phyloP scores from a whole-genome alignment of 2,113 vertebrate genomes.

The Rhynchomys soricoides region DNA sequence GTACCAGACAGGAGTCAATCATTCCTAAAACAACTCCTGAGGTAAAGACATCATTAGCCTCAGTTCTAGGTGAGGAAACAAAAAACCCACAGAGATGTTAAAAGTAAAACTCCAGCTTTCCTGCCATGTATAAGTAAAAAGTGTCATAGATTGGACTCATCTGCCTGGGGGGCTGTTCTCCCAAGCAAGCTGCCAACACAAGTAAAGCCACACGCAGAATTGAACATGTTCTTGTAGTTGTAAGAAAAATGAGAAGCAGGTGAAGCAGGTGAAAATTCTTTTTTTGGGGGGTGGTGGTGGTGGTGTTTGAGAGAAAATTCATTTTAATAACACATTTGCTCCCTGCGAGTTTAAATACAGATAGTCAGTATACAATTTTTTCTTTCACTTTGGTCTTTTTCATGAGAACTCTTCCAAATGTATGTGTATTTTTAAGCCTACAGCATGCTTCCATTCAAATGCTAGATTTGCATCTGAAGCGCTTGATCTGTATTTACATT shows the following conservation, averaged over 20 bases:
- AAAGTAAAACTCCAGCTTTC: not conserved
- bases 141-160: not conserved
- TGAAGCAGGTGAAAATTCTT: not conserved
- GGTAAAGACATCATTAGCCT: not conserved
- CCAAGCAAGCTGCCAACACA: not conserved
- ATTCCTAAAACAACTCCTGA: not conserved
- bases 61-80: not conserved
- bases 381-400: not conserved
- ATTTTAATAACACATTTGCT: slow-evolving; percentile 12
- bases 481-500: slow-evolving; percentile 49
- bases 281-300: not conserved
- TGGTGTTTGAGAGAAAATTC: not conserved
- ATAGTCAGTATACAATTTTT: not conserved
- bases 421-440: slow-evolving; percentile 29
- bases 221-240: not conserved
- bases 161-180: not conserved
- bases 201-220: not conserved
- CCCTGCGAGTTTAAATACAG: slow-evolving; percentile 17
- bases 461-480: slow-evolving; percentile 51
- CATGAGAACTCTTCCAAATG: slow-evolving; percentile 12
- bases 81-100: not conserved
- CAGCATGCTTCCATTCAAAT: slow-evolving; percentile 52
- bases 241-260: too few relatives aligned
- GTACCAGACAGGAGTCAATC: not conserved
- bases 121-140: not conserved